Evolutionary conservation across 2,113 vertebrate genomes (phyloP).

Genomic region (Dissostichus mawsoni): DNA sequence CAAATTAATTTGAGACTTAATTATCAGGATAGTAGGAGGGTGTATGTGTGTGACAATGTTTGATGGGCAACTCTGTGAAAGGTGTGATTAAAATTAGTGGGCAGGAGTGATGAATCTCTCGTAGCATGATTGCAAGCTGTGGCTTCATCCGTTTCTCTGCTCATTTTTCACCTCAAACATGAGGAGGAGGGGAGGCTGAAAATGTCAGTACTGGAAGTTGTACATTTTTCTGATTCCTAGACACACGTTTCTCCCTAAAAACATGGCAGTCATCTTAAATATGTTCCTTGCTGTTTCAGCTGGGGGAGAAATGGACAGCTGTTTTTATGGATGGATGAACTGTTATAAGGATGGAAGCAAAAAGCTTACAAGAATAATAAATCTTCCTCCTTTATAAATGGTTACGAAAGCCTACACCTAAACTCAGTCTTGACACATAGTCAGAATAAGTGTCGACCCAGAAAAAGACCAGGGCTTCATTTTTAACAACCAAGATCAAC

Average conservation of each 20-base stretch:
- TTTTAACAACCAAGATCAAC: slow-evolving; percentile 13
- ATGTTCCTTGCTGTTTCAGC: not conserved
- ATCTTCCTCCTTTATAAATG: not conserved
- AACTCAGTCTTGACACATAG: not conserved
- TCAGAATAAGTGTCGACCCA: not conserved
- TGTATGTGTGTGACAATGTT: slow-evolving; percentile 48
- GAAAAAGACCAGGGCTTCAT: not conserved
- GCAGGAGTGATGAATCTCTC: slow-evolving; percentile 46
- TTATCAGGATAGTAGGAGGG: slow-evolving; percentile 40
- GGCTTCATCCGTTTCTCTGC: slow-evolving; percentile 35
- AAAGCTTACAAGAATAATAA: not conserved
- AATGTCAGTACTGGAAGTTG: slow-evolving; percentile 7
- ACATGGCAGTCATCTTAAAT: slow-evolving; percentile 9
- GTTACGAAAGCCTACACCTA: not conserved
- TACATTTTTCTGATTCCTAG: slow-evolving; percentile 31
- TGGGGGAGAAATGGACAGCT: not conserved
- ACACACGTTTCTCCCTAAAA: slow-evolving; percentile 35
- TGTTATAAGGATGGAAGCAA: not conserved
- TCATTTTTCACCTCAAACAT: slow-evolving; percentile 16
- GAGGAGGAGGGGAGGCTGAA: slow-evolving; percentile 9
- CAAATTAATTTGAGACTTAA: slow-evolving; percentile 60
- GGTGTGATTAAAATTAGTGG: slow-evolving; percentile 48
- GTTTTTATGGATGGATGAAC: slow-evolving; percentile 1
- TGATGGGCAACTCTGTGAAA: not conserved
- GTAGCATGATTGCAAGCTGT: slow-evolving; percentile 30